A percentile compares a stretch with the other conserved stretches of the same genome.
phyloP scores from a whole-genome alignment of 2,113 vertebrate species.

The Parus major region DNA sequence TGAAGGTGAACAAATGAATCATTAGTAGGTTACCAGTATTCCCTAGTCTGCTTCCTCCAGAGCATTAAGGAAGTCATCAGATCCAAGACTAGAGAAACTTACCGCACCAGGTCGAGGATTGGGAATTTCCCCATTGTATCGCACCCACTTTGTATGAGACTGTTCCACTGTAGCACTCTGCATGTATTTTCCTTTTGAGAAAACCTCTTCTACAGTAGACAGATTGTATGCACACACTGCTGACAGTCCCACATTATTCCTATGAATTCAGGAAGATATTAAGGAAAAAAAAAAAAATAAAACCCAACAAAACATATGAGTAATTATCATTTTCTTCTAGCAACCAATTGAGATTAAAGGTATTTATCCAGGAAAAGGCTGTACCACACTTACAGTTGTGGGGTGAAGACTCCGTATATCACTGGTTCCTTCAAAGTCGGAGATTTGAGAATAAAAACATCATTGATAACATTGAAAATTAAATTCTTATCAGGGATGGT shows the following conservation, averaged over 20 bases:
- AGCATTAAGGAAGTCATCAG: neutral
- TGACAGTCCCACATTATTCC: slow-evolving; percentile 92
- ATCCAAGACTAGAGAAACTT: slow-evolving; percentile 53
- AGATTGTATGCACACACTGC: slow-evolving; percentile 92
- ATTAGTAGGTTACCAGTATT: neutral
- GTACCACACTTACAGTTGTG: slow-evolving; percentile 87
- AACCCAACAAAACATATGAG: neutral
- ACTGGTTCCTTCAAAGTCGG: slow-evolving; percentile 80
- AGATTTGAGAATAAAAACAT: slow-evolving; percentile 88
- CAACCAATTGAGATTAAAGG: neutral
- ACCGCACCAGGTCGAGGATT: slow-evolving; percentile 91
- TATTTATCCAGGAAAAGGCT: neutral
- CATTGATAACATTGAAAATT: slow-evolving; percentile 93
- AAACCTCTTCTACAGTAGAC: slow-evolving; percentile 86
- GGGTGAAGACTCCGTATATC: slow-evolving; percentile 93
- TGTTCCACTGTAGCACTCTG: slow-evolving; percentile 94
- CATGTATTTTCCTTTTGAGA: slow-evolving; percentile 95
- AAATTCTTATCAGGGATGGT: slow-evolving; percentile 91
- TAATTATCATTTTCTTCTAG: neutral
- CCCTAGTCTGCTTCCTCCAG: neutral
- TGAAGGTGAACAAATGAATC: neutral
- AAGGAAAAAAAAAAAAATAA: neutral
- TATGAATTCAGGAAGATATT: slow-evolving; percentile 39
- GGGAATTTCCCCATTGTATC: slow-evolving; percentile 87
- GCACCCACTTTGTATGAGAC: slow-evolving; percentile 95